phyloP scores from a whole-genome alignment of 2,797 vertebrate genomes.

The Epinephelus awoara region DNA sequence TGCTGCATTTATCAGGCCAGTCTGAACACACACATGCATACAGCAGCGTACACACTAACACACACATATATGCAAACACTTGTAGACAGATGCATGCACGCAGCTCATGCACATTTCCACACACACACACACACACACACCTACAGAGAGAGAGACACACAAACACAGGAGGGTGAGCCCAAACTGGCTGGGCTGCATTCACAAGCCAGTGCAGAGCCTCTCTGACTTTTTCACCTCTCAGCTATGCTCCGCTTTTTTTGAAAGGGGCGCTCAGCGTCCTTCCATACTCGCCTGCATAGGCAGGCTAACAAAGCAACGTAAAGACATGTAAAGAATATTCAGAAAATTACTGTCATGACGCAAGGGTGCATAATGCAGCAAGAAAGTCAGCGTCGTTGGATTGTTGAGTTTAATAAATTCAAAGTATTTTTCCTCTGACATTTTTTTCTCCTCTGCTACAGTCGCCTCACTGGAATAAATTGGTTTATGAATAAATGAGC shows the following conservation, averaged over 20 bases:
- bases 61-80: conserved; percentile 45
- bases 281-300: conserved; percentile 63
- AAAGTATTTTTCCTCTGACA: conserved; percentile 81
- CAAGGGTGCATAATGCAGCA: conserved; percentile 75
- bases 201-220: conserved; percentile 79
- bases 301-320: conserved; percentile 75
- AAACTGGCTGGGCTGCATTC: conserved; percentile 87
- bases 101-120: conserved; percentile 27
- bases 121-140: conserved; percentile 43
- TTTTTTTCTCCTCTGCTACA: conserved; percentile 78
- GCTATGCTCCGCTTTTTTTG: conserved; percentile 80
- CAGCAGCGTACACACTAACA: conserved; percentile 47
- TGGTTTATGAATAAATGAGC: conserved; percentile 91
- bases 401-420: conserved; percentile 88
- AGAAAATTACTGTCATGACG: conserved; percentile 77
- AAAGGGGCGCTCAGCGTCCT: conserved; percentile 68
- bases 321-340: conserved; percentile 73
- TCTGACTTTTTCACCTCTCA: conserved; percentile 84
- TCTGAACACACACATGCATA: conserved; percentile 72
- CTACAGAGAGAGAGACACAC: conserved; percentile 56
- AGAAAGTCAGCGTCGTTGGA: conserved; percentile 73
- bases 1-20: conserved; percentile 84
- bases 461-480: conserved; percentile 88
- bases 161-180: conserved; percentile 77
- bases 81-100: conserved; percentile 46